Base-by-base conservation (phyloP, 2,797 vertebrate genomes). In the Brachyalestes nurse region DNA sequence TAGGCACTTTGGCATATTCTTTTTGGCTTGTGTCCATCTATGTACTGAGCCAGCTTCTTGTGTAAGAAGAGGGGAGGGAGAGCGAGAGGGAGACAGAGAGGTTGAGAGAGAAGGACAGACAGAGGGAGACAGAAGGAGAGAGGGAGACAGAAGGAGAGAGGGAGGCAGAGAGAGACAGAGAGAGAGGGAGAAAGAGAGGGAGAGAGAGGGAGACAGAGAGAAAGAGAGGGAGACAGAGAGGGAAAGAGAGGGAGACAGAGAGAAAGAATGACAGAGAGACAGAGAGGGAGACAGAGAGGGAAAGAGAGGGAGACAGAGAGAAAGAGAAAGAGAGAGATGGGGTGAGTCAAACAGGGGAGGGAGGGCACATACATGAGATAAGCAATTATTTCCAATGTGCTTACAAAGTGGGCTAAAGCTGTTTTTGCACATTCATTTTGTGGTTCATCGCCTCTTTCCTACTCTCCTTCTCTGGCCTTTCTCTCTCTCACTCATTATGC, bases 311-410 rank as follows among this genome's bases (percentile, higher is more conserved):
- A 47, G 71, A 45, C 40, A 17, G 4, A 34, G 34, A 34, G 34
- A 34, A 4, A 34, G 13, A 47, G 12, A 6, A 6, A 12, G 8
- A 66, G 42, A 47, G 71, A 45, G 47, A 17, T 2, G 51, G 62
- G n/a, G 19, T 38, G 42, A 23, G 14, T 62, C 7, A 2, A n/a
- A 14, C n/a, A 21, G n/a, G 28, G 38, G 42, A 13, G 71, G 38
- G 42, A 13, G 71, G 66, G 61, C 23, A 62, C 55, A 77, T 72
- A 57, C 64, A 77, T 72, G 71, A 49, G 65, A 88, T 77, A 86
- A 88, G 87, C 89, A 90, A 88, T 91, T 92, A 75, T 89, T 91
- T 89, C 86, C 70, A 77, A 74, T 79, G 82, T 76, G 75, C 34
- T 8, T 79, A 77, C 70, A 51, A 70, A 53, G 80, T 82, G 64